A percentile compares a stretch with the other conserved stretches of the same genome.
phyloP scores from a whole-genome alignment of 2,888 invertebrate genomes.

The Drosophila kambysellisi region DNA sequence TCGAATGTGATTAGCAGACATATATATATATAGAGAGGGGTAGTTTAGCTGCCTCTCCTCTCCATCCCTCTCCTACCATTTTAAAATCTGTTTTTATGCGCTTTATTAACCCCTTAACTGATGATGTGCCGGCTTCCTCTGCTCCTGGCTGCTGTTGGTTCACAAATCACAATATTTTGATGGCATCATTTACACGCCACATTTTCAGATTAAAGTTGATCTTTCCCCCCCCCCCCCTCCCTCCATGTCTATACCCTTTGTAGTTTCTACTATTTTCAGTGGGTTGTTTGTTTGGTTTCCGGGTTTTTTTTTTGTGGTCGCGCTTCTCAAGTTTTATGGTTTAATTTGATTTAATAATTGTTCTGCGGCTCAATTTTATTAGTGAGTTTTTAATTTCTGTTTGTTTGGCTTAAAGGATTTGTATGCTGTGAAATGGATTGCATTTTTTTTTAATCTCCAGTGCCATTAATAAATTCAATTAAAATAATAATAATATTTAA shows the following conservation, averaged over 20 bases:
- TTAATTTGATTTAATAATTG: slow-evolving; percentile 62
- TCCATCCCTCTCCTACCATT: neutral
- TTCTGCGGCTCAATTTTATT: slow-evolving; percentile 27
- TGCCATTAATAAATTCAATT: neutral
- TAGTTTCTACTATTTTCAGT: slow-evolving; percentile 30
- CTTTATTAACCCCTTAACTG: slow-evolving; percentile 81
- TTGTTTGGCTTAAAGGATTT: slow-evolving; percentile 16
- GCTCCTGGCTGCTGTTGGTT: slow-evolving; percentile 31
- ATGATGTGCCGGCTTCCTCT: slow-evolving; percentile 57
- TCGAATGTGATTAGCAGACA: slow-evolving; percentile 66
- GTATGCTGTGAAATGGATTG: neutral
- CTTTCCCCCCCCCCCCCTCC: slow-evolving; percentile 27
- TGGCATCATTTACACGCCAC: slow-evolving; percentile 83
- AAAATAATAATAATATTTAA: neutral
- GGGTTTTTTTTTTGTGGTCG: neutral
- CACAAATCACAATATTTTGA: slow-evolving; percentile 82
- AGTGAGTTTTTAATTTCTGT: slow-evolving; percentile 13
- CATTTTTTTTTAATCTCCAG: neutral
- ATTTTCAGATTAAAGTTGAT: slow-evolving; percentile 75
- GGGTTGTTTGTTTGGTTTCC: slow-evolving; percentile 9
- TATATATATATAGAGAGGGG: neutral
- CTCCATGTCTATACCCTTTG: neutral
- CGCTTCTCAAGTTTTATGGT: slow-evolving; percentile 49
- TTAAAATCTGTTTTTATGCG: slow-evolving; percentile 64
- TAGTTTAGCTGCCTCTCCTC: neutral